These are phyloP conservation scores for Cheilosia grossa DNA, from an alignment of 2,888 invertebrate species.

Conservation along the genomic window DNA sequence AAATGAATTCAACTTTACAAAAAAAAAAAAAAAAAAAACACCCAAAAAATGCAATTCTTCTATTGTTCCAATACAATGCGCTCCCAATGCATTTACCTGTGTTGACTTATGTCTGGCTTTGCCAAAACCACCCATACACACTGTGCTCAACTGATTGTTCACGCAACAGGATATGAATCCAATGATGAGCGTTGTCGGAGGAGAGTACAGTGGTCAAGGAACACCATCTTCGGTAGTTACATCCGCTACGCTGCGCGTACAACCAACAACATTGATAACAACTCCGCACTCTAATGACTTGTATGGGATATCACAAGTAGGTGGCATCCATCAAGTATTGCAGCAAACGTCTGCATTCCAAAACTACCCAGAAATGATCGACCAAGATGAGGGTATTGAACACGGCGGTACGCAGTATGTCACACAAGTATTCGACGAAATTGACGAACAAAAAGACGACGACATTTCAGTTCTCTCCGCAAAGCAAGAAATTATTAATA, in stretches of 20 bases:
- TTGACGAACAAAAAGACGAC: constrained; percentile 75
- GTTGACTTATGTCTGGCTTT: constrained; percentile 37
- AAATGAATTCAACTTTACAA: constrained; percentile 73
- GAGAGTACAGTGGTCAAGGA: constrained; percentile 83
- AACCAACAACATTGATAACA: constrained; percentile 80
- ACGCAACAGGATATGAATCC: constrained; percentile 82
- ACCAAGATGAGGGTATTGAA: constrained; percentile 77
- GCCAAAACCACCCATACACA: constrained; percentile 15
- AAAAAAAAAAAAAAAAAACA: neutral
- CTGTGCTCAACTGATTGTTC: constrained; percentile 35
- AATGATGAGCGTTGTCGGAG: constrained; percentile 83
- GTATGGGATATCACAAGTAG: constrained; percentile 82
- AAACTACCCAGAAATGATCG: constrained; percentile 80
- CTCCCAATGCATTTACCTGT: constrained; percentile 37
- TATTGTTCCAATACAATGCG: constrained; percentile 44
- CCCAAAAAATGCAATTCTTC: constrained; percentile 30
- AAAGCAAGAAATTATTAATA: constrained; percentile 82
- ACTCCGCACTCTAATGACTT: constrained; percentile 80
- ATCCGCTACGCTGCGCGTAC: constrained; percentile 80
- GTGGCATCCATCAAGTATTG: constrained; percentile 82
- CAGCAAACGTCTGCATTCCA: constrained; percentile 82
- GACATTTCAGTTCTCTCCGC: constrained; percentile 79
- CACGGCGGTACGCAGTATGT: constrained; percentile 73
- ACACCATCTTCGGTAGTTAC: constrained; percentile 76
- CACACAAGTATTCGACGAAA: constrained; percentile 75